phyloP scores from a whole-genome alignment of 2,797 vertebrate genomes.

The Pangasius djambal region DNA sequence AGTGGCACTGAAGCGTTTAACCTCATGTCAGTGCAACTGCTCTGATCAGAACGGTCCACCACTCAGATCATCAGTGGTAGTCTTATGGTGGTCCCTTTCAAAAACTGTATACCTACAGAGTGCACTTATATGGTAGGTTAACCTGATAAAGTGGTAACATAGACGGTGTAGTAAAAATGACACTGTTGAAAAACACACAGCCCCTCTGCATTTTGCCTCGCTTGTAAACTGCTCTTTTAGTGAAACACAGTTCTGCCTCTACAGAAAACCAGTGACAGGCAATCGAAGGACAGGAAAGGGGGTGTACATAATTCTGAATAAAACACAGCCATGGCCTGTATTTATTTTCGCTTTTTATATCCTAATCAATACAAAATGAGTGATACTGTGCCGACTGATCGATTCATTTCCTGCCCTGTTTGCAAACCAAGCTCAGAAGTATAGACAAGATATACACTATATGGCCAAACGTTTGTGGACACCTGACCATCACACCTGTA shows the following conservation, averaged over 20 bases:
- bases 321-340: constrained; percentile 14
- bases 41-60: too few relatives aligned
- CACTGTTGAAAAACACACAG: background rate
- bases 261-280: background rate
- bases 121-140: background rate
- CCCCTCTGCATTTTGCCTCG: background rate
- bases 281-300: background rate
- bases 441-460: background rate
- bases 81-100: background rate
- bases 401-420: background rate
- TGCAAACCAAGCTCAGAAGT: background rate
- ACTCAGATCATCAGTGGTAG: background rate
- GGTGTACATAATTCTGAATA: background rate
- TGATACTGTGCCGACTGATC: background rate
- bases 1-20: background rate
- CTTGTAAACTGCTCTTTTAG: background rate
- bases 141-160: background rate
- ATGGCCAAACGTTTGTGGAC: background rate
- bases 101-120: background rate
- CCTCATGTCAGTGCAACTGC: too few relatives aligned
- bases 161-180: background rate
- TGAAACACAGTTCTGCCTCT: background rate
- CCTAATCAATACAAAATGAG: background rate
- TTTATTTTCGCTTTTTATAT: background rate
- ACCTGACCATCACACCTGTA: background rate